Evolutionary conservation across 2,888 invertebrate species (phyloP), one percentile per base, ranked within the genome.

Genomic region (Melanophora roralis): DNA sequence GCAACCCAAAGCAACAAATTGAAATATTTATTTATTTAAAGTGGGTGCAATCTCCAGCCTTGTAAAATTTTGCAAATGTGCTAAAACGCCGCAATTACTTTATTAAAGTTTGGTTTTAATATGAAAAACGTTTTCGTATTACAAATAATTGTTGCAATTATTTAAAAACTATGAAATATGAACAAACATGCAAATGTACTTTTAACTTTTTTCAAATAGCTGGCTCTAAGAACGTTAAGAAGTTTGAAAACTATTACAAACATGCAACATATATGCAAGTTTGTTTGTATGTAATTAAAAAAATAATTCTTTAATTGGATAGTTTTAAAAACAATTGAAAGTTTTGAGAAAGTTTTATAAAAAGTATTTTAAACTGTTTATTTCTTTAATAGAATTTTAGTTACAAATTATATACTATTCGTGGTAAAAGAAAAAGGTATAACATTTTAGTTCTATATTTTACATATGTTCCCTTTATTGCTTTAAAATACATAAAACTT

Each of bases 111-210:
- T 12, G 16, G 12, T 51, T 36, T 38, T 40, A 7, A 5, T 27
- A 5, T 27, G 27, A 38, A 1, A 47, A 47, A 16, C 16, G 14
- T 32, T 43, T 16, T 9, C 40, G 43, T 21, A 7, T 21, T 49
- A 49, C 11, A 19, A 53, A 21, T 65, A 53, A 53, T 68, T 68
- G 68, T 23, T 71, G 60, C 49, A 60, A 43, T 60, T 60, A 71
- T 32, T 71, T 43, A 34, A 21, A 40, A 49, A n/a, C 27, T 49
- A 40, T 59, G 14, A 3, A 27, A 6, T 19, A 16, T 11, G 1
- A 45, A 1, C 12, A 40, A 43, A 51, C 38, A 51, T 51, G 60
- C 43, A 60, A 60, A 60, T 51, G 32, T 40, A 51, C 40, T 40
- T 3, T 40, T 60, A 40, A 71, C 60, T 71, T 51, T 27, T 45